phyloP scores from a whole-genome alignment of 2,113 vertebrate species.

The Boleophthalmus pectinirostris region DNA sequence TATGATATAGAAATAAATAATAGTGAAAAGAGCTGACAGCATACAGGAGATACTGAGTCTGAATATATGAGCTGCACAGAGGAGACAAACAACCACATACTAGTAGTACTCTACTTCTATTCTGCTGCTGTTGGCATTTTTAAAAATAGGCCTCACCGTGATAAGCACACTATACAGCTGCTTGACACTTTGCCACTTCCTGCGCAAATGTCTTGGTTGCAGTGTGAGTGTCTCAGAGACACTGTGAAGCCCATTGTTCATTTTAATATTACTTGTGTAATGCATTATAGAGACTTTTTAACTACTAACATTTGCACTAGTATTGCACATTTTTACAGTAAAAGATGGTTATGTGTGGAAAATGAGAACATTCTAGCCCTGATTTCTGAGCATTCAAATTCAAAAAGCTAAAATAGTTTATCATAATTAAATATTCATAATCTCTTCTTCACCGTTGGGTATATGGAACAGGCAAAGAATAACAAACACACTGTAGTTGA shows the following conservation, averaged over 20 bases:
- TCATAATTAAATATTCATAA: too few species aligned
- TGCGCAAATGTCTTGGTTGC: slow-evolving; percentile 2
- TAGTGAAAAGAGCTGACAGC: neutral
- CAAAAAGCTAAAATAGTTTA: too few species aligned
- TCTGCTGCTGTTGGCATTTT: slow-evolving; percentile 2
- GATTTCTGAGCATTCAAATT: neutral
- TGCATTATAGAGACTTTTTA: neutral
- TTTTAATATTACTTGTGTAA: neutral
- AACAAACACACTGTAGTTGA: too few species aligned
- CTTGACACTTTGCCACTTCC: slow-evolving; percentile 7
- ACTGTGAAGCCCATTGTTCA: neutral
- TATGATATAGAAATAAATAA: neutral
- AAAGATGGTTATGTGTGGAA: neutral
- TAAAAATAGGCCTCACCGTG: slow-evolving; percentile 3
- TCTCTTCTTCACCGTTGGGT: too few species aligned
- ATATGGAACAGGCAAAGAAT: too few species aligned
- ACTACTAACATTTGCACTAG: neutral
- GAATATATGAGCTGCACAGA: slow-evolving; percentile 4
- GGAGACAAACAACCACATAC: slow-evolving; percentile 5
- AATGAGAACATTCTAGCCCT: neutral
- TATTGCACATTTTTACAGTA: neutral
- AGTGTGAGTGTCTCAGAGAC: neutral
- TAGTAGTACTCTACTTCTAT: slow-evolving; percentile 1
- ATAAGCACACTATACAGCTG: slow-evolving; percentile 1
- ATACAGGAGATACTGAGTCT: neutral